Percentiles rank a stretch among this genome's conserved stretches.
phyloP scores from a whole-genome alignment of 2,113 vertebrate genomes.

The Plecturocebus donacophilus region DNA sequence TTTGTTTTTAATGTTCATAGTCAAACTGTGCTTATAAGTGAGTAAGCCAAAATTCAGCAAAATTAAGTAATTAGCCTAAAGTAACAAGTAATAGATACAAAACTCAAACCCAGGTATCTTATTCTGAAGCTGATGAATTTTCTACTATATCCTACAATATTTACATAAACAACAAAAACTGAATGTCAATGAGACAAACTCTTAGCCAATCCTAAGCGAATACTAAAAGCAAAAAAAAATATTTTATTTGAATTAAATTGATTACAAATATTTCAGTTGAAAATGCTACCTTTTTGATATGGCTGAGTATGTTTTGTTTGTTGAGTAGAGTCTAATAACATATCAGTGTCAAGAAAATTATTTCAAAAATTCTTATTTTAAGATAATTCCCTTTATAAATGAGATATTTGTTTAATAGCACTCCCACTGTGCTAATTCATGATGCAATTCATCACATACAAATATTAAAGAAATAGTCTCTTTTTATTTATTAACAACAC shows the following conservation, averaged over 20 bases:
- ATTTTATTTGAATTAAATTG: neutral
- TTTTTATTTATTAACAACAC: slow-evolving; percentile 42
- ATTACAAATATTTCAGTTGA: neutral
- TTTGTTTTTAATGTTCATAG: neutral
- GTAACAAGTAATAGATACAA: neutral
- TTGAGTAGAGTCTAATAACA: neutral
- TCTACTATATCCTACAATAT: neutral
- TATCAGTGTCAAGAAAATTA: neutral
- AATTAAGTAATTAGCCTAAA: neutral
- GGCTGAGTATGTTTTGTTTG: neutral
- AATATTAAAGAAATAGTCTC: slow-evolving; percentile 8
- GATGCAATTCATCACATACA: neutral
- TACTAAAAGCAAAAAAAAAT: neutral
- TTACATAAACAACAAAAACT: neutral
- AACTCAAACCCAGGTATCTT: neutral
- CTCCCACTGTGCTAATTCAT: neutral
- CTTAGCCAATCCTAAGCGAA: neutral
- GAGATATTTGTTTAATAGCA: neutral
- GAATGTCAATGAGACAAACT: neutral
- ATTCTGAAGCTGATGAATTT: neutral
- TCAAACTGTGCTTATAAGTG: neutral
- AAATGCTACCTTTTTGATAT: neutral
- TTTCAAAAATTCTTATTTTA: slow-evolving; percentile 30
- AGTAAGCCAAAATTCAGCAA: slow-evolving; percentile 14
- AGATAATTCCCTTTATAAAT: neutral